phyloP scores from a whole-genome alignment of 2,113 vertebrate genomes.

The Ictalurus furcatus region DNA sequence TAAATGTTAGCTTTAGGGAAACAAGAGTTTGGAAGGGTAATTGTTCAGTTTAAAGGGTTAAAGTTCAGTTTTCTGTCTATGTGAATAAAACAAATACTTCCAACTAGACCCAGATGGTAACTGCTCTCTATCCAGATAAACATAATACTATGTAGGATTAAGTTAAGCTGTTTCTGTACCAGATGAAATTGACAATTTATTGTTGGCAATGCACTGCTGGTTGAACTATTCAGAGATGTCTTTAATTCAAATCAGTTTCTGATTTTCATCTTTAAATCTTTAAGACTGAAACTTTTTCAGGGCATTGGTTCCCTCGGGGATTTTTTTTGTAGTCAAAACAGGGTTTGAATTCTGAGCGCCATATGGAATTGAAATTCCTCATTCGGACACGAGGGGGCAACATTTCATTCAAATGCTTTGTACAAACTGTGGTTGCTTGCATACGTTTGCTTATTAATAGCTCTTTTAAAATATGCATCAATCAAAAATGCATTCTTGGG shows the following conservation, averaged over 20 bases:
- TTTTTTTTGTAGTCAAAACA: not conserved
- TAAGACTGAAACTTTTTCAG: not conserved
- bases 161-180: not conserved
- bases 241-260: not conserved
- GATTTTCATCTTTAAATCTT: not conserved
- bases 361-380: not conserved
- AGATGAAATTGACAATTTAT: not conserved
- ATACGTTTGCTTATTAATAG: not conserved
- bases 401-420: not conserved
- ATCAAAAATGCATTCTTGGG: not conserved
- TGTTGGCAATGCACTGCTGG: not conserved
- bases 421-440: not conserved
- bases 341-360: not conserved
- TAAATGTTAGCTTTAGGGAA: not conserved
- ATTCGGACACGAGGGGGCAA: not conserved
- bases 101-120: not conserved
- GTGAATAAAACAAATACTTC: not conserved
- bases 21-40: not conserved
- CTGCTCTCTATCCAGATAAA: not conserved
- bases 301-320: not conserved
- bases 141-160: not conserved
- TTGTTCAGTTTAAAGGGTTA: not conserved
- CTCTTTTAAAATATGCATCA: no score
- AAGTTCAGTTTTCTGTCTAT: not conserved
- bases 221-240: not conserved